phyloP scores from a whole-genome alignment of 1,140 invertebrate species.

The Diuraphis noxia region DNA sequence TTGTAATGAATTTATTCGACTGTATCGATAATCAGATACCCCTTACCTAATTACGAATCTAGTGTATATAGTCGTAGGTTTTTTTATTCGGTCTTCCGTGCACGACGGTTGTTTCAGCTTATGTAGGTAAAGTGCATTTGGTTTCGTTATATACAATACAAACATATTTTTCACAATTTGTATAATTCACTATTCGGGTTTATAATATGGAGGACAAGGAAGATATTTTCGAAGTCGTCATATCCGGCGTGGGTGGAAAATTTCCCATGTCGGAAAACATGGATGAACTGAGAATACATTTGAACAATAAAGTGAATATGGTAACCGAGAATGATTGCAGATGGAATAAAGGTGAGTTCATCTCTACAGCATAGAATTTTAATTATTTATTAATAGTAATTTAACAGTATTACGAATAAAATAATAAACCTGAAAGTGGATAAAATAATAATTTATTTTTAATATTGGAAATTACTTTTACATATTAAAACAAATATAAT shows the following conservation, averaged over 20 bases:
- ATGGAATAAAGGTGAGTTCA: constrained; percentile 65
- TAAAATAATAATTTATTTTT: not conserved
- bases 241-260: constrained; percentile 68
- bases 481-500: too few relatives aligned
- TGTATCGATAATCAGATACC: constrained; percentile 35
- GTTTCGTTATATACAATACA: not conserved
- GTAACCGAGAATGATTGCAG: constrained; percentile 65
- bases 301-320: constrained; percentile 66
- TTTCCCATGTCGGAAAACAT: constrained; percentile 68
- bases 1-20: constrained; percentile 28
- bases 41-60: not conserved
- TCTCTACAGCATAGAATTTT: not conserved
- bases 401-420: not conserved
- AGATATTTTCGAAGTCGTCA: constrained; percentile 62
- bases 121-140: not conserved
- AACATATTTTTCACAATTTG: not conserved
- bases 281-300: constrained; percentile 65
- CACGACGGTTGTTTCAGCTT: constrained; percentile 9
- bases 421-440: not conserved
- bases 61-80: not conserved
- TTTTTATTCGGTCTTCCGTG: constrained; percentile 10
- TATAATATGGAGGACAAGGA: constrained; percentile 42
- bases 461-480: not conserved
- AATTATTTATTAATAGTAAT: not conserved
- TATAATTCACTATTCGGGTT: not conserved